Conservation (phyloP, 2,888 invertebrate genomes). For the Helleia helle region DNA sequence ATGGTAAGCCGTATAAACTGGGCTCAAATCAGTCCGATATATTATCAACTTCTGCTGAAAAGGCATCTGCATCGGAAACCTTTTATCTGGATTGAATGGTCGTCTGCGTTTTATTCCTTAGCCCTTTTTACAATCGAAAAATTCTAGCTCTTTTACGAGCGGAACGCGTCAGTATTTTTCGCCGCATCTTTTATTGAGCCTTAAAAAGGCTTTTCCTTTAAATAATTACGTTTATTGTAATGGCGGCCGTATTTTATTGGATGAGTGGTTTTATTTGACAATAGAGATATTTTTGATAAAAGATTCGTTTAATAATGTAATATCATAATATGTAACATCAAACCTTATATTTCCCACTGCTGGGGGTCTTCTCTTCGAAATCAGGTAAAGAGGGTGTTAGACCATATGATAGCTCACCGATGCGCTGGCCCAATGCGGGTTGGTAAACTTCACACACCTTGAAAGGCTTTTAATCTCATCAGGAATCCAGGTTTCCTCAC, state of each 20-base stretch:
- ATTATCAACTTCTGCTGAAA: constrained; percentile 23
- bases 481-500: no score
- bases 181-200: constrained; percentile 9
- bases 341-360: no score
- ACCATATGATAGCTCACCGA: no score
- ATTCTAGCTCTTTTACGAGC: constrained; percentile 13
- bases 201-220: constrained; percentile 5
- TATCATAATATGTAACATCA: no score
- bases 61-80: constrained; percentile 26
- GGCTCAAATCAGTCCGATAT: constrained; percentile 20
- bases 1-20: constrained; percentile 13
- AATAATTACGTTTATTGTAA: constrained; percentile 7
- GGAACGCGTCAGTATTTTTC: constrained; percentile 8
- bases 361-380: no score
- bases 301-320: no score
- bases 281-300: not conserved
- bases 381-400: no score
- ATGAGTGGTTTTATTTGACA: not conserved
- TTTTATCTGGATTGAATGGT: constrained; percentile 31
- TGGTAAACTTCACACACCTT: no score
- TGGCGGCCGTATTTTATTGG: constrained; percentile 1
- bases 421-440: no score
- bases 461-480: no score
- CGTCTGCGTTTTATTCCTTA: constrained; percentile 25
- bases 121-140: constrained; percentile 19